phyloP scores from a whole-genome alignment of 1,140 invertebrate genomes.

The Meloidogyne hapla region DNA sequence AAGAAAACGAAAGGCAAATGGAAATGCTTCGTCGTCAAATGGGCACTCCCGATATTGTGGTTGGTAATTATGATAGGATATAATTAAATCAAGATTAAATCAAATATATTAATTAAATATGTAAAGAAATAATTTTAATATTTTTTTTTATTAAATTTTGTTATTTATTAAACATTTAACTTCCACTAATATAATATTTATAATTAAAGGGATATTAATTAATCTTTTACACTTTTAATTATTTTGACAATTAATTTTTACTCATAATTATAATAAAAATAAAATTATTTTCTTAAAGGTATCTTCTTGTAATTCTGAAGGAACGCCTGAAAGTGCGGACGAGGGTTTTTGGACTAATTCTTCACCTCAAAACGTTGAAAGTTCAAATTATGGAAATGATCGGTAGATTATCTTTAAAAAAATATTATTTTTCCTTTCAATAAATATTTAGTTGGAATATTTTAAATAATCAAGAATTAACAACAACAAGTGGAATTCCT shows the following conservation, averaged over 20 bases:
- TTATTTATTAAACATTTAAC: too few relatives aligned
- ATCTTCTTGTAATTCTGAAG: slow-evolving; percentile 63
- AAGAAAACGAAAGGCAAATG: slow-evolving; percentile 1
- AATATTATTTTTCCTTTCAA: too few relatives aligned
- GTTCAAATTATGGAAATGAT: neutral
- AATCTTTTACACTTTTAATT: neutral
- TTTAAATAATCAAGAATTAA: slow-evolving; percentile 11
- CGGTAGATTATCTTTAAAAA: too few relatives aligned
- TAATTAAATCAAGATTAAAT: too few relatives aligned
- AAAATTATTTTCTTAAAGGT: slow-evolving; percentile 21
- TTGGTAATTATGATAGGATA: too few relatives aligned
- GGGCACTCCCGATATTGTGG: slow-evolving; percentile 59
- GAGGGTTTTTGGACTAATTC: slow-evolving; percentile 27
- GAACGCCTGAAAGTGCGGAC: slow-evolving; percentile 46
- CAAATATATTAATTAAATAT: too few relatives aligned
- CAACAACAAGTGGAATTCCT: neutral
- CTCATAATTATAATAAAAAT: too few relatives aligned
- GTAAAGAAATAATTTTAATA: too few relatives aligned
- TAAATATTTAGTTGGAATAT: slow-evolving; percentile 9
- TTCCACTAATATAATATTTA: too few relatives aligned
- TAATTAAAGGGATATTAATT: too few relatives aligned
- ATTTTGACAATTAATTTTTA: neutral
- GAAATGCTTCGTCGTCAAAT: slow-evolving; percentile 42
- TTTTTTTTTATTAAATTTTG: too few relatives aligned
- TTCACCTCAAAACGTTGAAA: neutral